These are phyloP conservation scores for Lasioglossum albipes DNA, from an alignment of 1,140 invertebrate species.

Conservation along the genomic window DNA sequence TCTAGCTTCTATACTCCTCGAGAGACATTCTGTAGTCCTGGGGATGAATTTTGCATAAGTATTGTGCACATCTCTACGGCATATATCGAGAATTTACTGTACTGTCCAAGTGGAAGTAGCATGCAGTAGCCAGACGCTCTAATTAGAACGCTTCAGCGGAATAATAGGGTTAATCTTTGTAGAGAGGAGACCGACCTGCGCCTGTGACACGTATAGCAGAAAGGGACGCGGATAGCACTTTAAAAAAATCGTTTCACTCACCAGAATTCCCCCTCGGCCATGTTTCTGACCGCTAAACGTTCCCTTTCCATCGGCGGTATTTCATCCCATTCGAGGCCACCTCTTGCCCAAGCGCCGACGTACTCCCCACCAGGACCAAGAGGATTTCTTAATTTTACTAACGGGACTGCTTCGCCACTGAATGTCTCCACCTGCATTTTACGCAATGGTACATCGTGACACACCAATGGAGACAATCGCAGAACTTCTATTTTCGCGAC, in stretches of 20 bases:
- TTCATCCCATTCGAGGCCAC: conserved; percentile 88
- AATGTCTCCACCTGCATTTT: conserved; percentile 85
- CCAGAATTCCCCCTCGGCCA: conserved; percentile 91
- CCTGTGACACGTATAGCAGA: background rate
- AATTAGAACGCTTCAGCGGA: too few species aligned
- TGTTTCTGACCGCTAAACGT: conserved; percentile 84
- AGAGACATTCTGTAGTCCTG: too few species aligned
- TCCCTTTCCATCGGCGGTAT: conserved; percentile 87
- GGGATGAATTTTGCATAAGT: too few species aligned
- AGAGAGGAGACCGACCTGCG: background rate
- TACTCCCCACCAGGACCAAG: conserved; percentile 86
- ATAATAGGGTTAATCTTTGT: too few species aligned
- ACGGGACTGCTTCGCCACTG: conserved; percentile 86
- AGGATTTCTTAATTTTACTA: conserved; percentile 87
- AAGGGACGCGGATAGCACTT: background rate
- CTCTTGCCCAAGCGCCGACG: conserved; percentile 86
- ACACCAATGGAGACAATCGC: background rate
- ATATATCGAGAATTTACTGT: too few species aligned
- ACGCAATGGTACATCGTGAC: conserved; percentile 12
- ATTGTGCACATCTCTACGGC: too few species aligned
- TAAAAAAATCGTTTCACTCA: conserved; percentile 62
- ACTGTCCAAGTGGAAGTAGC: too few species aligned
- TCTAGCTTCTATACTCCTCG: too few species aligned
- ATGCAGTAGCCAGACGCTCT: too few species aligned
- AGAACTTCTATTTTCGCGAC: background rate